A percentile compares a stretch with the other conserved stretches of the same genome.
Conservation (phyloP, 2,797 vertebrate genomes). For the Astyanax mexicanus region DNA sequence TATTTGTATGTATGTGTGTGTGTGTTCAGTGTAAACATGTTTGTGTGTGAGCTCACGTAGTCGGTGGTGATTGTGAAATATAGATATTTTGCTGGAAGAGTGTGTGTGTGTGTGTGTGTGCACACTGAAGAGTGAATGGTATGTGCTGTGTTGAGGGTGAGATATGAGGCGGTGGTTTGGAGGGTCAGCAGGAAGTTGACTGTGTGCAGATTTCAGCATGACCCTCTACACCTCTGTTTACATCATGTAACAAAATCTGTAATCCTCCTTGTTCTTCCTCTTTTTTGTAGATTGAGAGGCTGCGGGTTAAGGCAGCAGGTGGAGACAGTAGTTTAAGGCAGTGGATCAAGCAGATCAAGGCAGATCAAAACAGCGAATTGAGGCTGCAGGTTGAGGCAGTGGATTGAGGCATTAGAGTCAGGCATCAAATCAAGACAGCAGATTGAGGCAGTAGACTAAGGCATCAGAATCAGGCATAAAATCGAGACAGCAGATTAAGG, state of each 20-base stretch:
- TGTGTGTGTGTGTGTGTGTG: constrained; percentile 14
- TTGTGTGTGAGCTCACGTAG: constrained; percentile 14
- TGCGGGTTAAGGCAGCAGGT: too few relatives aligned
- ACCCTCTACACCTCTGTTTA: constrained; percentile 3
- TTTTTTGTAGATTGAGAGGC: too few relatives aligned
- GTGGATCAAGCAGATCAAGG: too few relatives aligned
- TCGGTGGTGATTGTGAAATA: constrained; percentile 16
- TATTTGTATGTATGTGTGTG: background rate
- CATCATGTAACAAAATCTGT: constrained; percentile 6
- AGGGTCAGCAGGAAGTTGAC: constrained; percentile 22
- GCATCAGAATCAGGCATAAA: too few relatives aligned
- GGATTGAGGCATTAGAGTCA: too few relatives aligned
- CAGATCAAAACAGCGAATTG: too few relatives aligned
- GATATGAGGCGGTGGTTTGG: constrained; percentile 5
- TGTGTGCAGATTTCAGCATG: constrained; percentile 2
- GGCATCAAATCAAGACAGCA: too few relatives aligned
- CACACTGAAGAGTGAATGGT: background rate
- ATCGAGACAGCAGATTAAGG: too few relatives aligned
- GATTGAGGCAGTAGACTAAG: too few relatives aligned
- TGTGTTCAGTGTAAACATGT: background rate
- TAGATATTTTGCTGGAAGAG: constrained; percentile 3
- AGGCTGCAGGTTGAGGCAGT: too few relatives aligned
- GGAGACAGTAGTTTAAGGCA: too few relatives aligned
- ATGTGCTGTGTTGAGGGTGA: background rate
- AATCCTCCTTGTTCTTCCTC: background rate